Percentiles rank a stretch among this genome's conserved stretches.
phyloP scores from a whole-genome alignment of 2,797 vertebrate species.

The Trichosurus vulpecula region DNA sequence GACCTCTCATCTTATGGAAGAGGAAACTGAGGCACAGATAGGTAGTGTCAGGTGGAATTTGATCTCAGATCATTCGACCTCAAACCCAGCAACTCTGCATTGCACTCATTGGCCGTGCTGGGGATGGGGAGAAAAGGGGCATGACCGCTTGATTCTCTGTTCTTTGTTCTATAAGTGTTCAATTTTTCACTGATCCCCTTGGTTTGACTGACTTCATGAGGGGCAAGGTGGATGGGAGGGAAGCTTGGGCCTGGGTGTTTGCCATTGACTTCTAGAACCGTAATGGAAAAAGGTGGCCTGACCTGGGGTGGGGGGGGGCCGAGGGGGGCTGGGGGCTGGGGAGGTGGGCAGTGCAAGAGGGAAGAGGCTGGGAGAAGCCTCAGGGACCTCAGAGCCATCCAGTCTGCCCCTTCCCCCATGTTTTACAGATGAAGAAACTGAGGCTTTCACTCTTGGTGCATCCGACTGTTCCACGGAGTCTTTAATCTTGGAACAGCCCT shows the following conservation, averaged over 20 bases:
- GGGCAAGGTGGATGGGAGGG: neutral
- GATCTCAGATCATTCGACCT: neutral
- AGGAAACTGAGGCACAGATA: neutral
- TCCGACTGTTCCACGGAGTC: neutral
- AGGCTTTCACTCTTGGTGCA: neutral
- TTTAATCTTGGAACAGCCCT: neutral
- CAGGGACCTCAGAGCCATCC: neutral
- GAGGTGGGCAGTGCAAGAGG: too few species aligned
- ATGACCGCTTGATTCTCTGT: neutral
- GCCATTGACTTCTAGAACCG: too few species aligned
- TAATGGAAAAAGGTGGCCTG: neutral
- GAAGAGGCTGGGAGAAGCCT: too few species aligned
- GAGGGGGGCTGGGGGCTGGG: too few species aligned
- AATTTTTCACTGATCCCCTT: neutral
- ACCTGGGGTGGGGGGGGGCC: too few species aligned
- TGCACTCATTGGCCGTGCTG: neutral
- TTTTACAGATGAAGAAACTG: neutral
- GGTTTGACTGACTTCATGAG: neutral
- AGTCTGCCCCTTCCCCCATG: accelerated
- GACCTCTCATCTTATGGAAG: neutral
- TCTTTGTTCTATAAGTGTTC: neutral
- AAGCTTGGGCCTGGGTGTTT: neutral
- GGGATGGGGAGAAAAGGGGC: neutral
- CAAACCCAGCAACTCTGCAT: neutral
- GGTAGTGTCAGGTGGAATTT: neutral